These are phyloP conservation scores for Tetropium fuscum DNA, from an alignment of 2,888 invertebrate species.

Conservation along the genomic window DNA sequence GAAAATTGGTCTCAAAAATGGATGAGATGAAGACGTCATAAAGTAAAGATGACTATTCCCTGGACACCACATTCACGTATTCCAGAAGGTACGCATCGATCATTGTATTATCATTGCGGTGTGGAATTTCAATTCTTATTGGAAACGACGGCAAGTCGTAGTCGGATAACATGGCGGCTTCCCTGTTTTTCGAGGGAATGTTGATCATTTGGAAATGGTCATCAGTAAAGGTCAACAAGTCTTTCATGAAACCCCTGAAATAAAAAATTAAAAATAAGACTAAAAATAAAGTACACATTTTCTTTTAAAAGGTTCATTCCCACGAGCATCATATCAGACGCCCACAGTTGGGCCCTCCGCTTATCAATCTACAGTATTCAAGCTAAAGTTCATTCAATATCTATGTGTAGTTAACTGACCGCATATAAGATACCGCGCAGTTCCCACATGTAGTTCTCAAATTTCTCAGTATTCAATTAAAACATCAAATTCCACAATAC, in stretches of 20 bases:
- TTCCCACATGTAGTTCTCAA: too few species aligned
- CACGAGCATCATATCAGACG: too few species aligned
- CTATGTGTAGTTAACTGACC: too few species aligned
- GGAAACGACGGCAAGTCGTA: conserved; percentile 54
- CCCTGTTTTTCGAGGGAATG: conserved; percentile 64
- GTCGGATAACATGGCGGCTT: conserved; percentile 61
- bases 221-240: conserved; percentile 71
- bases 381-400: too few species aligned
- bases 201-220: conserved; percentile 70
- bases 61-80: conserved; percentile 48
- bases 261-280: neutral
- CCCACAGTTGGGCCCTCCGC: too few species aligned
- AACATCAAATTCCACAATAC: too few species aligned
- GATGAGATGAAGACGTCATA: conserved; percentile 1
- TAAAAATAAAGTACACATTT: too few species aligned
- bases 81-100: conserved; percentile 55
- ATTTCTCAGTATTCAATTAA: too few species aligned
- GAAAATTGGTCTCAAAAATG: conserved; percentile 37
- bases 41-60: conserved; percentile 32
- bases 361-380: too few species aligned
- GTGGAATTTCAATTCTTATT: conserved; percentile 52
- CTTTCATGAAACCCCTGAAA: conserved; percentile 71
- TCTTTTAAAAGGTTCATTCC: too few species aligned
- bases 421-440: too few species aligned
- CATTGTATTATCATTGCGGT: conserved; percentile 42